Conservation (phyloP, 2,113 vertebrate species). For the Paradoxurus hermaphroditus region DNA sequence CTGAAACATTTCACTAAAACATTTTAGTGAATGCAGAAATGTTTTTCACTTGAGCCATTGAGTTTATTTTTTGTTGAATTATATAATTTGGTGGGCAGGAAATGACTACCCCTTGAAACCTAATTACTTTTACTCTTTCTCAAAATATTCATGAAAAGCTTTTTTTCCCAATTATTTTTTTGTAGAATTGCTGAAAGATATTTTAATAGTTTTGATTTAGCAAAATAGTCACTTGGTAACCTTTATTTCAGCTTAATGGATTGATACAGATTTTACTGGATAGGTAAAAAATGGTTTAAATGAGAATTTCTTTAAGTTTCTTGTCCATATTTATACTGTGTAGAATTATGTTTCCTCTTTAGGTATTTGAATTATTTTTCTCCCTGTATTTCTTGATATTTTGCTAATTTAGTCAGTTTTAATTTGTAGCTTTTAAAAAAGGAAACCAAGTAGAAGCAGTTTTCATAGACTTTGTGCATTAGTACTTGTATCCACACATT, state of each 20-base stretch:
- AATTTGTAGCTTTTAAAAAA: not conserved
- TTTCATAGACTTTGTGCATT: not conserved
- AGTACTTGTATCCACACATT: not conserved
- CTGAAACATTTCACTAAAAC: slow-evolving; percentile 23
- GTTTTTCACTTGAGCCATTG: not conserved
- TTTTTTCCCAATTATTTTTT: not conserved
- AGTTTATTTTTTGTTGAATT: not conserved
- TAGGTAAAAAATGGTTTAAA: not conserved
- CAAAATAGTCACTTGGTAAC: not conserved
- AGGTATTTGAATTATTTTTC: not conserved
- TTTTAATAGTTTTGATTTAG: not conserved
- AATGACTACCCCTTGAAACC: not conserved
- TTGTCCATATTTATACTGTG: not conserved
- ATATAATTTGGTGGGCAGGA: not conserved
- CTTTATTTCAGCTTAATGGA: not conserved
- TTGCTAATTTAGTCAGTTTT: not conserved
- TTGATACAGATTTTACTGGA: not conserved
- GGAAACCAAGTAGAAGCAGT: not conserved
- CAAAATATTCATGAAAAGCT: not conserved
- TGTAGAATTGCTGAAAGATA: not conserved
- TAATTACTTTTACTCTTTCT: not conserved
- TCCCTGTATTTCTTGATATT: not conserved
- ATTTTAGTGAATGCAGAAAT: slow-evolving; percentile 20
- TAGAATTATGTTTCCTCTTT: not conserved
- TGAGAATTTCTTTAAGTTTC: slow-evolving; percentile 16